A percentile compares a stretch with the other conserved stretches of the same genome.
These are phyloP conservation scores for Epinotia bilunana DNA, from an alignment of 2,888 invertebrate species.

Conservation along the genomic window DNA sequence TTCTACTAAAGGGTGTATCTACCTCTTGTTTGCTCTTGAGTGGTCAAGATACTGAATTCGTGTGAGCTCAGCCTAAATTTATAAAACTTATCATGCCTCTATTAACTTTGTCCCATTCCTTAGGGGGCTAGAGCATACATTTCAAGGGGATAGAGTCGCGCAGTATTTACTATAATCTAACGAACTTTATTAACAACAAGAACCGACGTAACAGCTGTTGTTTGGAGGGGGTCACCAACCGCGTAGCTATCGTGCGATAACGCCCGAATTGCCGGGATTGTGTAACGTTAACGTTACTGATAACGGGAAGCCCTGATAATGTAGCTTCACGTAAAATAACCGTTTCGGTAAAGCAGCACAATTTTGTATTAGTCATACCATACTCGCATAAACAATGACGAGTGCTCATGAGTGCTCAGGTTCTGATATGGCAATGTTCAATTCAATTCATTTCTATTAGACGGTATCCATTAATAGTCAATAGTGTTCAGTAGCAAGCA, in stretches of 20 bases:
- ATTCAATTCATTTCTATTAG: background rate
- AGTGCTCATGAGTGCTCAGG: too few species aligned
- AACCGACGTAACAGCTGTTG: constrained; percentile 29
- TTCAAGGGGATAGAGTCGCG: background rate
- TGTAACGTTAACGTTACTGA: constrained; percentile 34
- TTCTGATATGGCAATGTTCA: background rate
- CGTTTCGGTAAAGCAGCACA: background rate
- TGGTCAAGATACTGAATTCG: too few species aligned
- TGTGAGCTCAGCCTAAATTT: too few species aligned
- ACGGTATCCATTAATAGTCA: too few species aligned
- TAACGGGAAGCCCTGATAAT: constrained; percentile 31
- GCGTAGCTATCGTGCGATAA: constrained; percentile 36
- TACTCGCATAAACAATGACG: background rate
- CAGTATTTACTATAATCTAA: background rate
- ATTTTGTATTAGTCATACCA: background rate
- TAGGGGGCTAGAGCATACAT: background rate
- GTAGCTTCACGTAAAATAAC: constrained; percentile 15
- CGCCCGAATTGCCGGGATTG: constrained; percentile 32
- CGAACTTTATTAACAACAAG: constrained; percentile 17
- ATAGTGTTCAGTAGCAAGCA: too few species aligned
- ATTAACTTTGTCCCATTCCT: too few species aligned
- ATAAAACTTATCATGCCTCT: too few species aligned
- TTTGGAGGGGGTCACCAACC: constrained; percentile 39
- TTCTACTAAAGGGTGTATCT: too few species aligned
- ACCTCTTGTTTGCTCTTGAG: too few species aligned